A percentile compares a stretch with the other conserved stretches of the same genome.
Evolutionary conservation across 1,140 invertebrate genomes (phyloP).

Genomic region (Mylabris phalerata): DNA sequence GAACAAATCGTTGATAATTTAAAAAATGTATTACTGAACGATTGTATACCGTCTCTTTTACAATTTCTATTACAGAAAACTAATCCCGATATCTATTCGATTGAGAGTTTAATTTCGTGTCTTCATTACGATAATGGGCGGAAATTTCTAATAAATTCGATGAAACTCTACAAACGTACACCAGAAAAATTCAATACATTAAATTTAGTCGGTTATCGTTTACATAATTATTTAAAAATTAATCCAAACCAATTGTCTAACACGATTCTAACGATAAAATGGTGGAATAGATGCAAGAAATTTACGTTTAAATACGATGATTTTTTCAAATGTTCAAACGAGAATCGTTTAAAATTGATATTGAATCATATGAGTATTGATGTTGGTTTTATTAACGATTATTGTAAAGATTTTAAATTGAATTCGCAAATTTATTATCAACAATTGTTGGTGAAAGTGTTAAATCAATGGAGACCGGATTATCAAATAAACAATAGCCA

Average conservation of each 20-base stretch:
- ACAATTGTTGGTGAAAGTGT: constrained; percentile 24
- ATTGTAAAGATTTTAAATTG: constrained; percentile 33
- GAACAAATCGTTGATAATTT: no score
- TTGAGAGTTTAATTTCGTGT: not conserved
- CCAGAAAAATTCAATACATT: constrained; percentile 19
- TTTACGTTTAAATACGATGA: constrained; percentile 20
- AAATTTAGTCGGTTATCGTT: no score
- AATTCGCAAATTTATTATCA: constrained; percentile 23
- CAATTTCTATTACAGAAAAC: no score
- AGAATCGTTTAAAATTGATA: constrained; percentile 24
- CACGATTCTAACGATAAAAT: constrained; percentile 17
- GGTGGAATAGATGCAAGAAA: constrained; percentile 27
- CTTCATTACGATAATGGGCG: constrained; percentile 1
- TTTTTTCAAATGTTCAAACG: constrained; percentile 20
- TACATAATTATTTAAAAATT: not conserved
- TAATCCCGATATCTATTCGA: no score
- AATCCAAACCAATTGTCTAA: not conserved
- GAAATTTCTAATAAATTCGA: not conserved
- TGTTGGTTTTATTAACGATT: constrained; percentile 17
- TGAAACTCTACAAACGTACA: constrained; percentile 20
- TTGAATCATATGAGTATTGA: constrained; percentile 21
- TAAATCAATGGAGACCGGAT: constrained; percentile 33
- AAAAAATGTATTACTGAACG: constrained; percentile 10
- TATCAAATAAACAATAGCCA: constrained; percentile 22
- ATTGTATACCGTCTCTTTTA: constrained; percentile 9